A percentile compares a stretch with the other conserved stretches of the same genome.
Conservation (phyloP, 2,888 invertebrate genomes). For the Cenopis cana region DNA sequence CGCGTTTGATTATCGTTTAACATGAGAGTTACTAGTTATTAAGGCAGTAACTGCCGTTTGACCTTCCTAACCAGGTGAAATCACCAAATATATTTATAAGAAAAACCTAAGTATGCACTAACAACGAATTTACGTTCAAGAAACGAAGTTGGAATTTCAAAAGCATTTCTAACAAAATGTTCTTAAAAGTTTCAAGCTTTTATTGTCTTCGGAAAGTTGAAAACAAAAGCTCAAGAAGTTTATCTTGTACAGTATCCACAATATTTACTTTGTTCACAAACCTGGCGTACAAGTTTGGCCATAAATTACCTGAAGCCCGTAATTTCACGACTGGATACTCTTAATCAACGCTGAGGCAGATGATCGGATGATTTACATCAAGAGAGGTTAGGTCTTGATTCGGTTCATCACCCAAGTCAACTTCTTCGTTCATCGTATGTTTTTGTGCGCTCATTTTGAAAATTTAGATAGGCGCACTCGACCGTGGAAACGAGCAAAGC, state of each 20-base stretch:
- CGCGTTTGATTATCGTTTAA: not conserved
- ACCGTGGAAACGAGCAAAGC: not conserved
- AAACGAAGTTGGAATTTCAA: slow-evolving; percentile 33
- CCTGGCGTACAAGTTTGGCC: slow-evolving; percentile 26
- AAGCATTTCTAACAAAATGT: slow-evolving; percentile 33
- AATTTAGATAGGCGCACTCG: not conserved
- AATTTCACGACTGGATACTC: slow-evolving; percentile 29
- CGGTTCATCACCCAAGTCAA: not conserved
- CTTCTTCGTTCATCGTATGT: not conserved
- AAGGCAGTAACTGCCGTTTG: not conserved
- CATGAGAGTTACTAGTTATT: not conserved
- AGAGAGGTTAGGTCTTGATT: not conserved
- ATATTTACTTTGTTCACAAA: slow-evolving; percentile 33
- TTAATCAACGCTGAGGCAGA: slow-evolving; percentile 18
- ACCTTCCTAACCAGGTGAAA: not conserved
- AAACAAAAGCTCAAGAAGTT: slow-evolving; percentile 33
- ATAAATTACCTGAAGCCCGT: slow-evolving; percentile 26
- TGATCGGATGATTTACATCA: slow-evolving; percentile 21
- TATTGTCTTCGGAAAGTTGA: slow-evolving; percentile 34
- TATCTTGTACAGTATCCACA: slow-evolving; percentile 32
- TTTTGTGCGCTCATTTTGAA: not conserved
- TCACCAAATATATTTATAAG: not conserved
- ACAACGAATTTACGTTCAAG: slow-evolving; percentile 22
- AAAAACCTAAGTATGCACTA: not conserved
- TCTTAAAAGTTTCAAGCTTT: slow-evolving; percentile 38